phyloP scores from a whole-genome alignment of 1,140 invertebrate species.

The Magallana ariakensis region DNA sequence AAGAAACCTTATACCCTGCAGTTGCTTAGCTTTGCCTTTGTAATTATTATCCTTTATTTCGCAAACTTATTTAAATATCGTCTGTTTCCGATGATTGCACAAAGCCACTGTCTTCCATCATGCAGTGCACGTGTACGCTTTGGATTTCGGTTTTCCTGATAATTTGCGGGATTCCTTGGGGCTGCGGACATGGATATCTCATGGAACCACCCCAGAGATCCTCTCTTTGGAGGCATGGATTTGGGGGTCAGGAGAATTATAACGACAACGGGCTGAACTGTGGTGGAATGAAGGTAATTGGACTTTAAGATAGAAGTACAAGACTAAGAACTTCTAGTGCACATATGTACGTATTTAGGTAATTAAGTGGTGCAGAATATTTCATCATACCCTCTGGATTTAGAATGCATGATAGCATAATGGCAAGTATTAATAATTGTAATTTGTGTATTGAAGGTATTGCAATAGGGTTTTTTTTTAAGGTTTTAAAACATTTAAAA shows the following conservation, averaged over 20 bases:
- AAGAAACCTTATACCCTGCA: not conserved
- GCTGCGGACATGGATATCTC: slow-evolving; percentile 72
- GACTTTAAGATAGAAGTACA: not conserved
- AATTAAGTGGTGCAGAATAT: too few species aligned
- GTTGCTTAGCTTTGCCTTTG: slow-evolving; percentile 1
- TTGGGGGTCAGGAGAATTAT: slow-evolving; percentile 93
- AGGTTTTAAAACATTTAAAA: too few species aligned
- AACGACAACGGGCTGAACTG: slow-evolving; percentile 92
- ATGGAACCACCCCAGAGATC: slow-evolving; percentile 95
- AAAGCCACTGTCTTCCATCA: not conserved
- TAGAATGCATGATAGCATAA: too few species aligned
- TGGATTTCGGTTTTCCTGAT: slow-evolving; percentile 15
- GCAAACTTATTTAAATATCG: not conserved
- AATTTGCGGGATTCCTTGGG: not conserved
- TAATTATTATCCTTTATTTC: not conserved
- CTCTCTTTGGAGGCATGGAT: slow-evolving; percentile 95
- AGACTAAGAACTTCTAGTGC: too few species aligned
- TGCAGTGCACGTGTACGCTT: not conserved
- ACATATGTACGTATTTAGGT: too few species aligned
- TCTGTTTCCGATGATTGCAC: slow-evolving; percentile 26
- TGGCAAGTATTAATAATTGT: too few species aligned
- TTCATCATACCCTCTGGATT: too few species aligned
- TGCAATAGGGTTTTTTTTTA: too few species aligned
- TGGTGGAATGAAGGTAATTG: slow-evolving; percentile 83
- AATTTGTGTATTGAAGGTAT: too few species aligned